A percentile compares a stretch with the other conserved stretches of the same genome.
Conservation (phyloP, 2,888 invertebrate species). For the Monochamus alternatus region DNA sequence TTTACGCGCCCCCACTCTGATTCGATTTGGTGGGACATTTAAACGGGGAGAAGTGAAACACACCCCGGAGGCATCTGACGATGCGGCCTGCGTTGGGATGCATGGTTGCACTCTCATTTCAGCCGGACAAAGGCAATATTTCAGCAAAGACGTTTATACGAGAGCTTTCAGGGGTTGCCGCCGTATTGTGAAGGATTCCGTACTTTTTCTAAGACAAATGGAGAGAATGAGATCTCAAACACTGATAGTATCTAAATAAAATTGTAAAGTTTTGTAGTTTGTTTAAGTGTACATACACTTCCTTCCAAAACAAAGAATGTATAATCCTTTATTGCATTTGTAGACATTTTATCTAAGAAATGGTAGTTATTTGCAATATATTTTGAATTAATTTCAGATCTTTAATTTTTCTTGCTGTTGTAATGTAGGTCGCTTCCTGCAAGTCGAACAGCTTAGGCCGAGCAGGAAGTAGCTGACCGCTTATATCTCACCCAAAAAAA, state of each 20-base stretch:
- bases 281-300: no score
- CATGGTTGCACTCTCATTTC: constrained; percentile 52
- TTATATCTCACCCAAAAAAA: no score
- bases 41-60: constrained; percentile 38
- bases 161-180: constrained; percentile 7
- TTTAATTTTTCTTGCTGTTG: no score
- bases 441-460: no score
- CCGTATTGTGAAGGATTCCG: constrained; percentile 15
- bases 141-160: constrained; percentile 24
- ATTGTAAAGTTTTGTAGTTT: no score
- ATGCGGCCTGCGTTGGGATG: constrained; percentile 40
- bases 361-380: no score
- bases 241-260: not conserved
- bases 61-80: constrained; percentile 32
- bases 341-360: no score
- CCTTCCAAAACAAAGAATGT: no score
- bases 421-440: no score
- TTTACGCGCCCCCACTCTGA: constrained; percentile 35
- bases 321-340: no score
- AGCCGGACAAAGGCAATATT: constrained; percentile 38
- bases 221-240: not conserved
- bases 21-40: constrained; percentile 43
- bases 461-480: no score
- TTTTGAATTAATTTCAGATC: no score
- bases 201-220: constrained; percentile 4